Percentiles rank a stretch among this genome's conserved stretches.
phyloP scores from a whole-genome alignment of 2,888 invertebrate species.

The Phortica okadai region DNA sequence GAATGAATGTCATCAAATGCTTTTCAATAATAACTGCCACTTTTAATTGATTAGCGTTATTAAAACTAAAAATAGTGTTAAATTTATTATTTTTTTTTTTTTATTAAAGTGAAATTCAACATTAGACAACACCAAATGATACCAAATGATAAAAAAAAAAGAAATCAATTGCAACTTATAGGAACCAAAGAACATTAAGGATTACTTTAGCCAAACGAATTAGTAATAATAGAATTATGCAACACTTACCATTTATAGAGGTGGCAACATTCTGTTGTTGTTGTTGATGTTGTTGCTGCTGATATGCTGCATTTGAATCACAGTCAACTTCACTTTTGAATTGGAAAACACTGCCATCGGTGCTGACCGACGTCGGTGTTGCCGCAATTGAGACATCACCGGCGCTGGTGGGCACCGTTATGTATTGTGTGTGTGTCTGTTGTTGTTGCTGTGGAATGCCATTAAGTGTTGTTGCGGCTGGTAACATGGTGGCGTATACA shows the following conservation, averaged over 20 bases:
- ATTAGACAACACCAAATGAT: slow-evolving; percentile 32
- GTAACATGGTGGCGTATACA: slow-evolving; percentile 68
- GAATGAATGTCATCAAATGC: background rate
- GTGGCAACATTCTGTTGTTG: slow-evolving; percentile 52
- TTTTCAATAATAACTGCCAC: background rate
- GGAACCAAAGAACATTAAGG: slow-evolving; percentile 46
- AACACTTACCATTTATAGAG: slow-evolving; percentile 57
- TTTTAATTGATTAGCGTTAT: background rate
- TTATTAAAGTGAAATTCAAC: background rate
- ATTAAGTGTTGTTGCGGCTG: slow-evolving; percentile 69
- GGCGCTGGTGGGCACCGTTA: slow-evolving; percentile 44
- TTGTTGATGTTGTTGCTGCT: slow-evolving; percentile 55
- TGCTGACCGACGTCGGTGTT: slow-evolving; percentile 53
- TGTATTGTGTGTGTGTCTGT: slow-evolving; percentile 58
- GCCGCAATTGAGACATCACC: slow-evolving; percentile 2
- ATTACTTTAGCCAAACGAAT: slow-evolving; percentile 42
- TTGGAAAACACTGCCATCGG: slow-evolving; percentile 72
- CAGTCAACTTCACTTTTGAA: slow-evolving; percentile 73
- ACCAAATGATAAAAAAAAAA: slow-evolving; percentile 39
- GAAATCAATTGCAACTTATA: slow-evolving; percentile 42
- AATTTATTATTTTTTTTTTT: background rate
- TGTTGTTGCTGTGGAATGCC: slow-evolving; percentile 68
- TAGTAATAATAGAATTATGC: slow-evolving; percentile 44
- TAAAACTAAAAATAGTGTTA: background rate
- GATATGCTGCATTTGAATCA: slow-evolving; percentile 66